Evolutionary conservation across 2,888 invertebrate genomes (phyloP).

Genomic region (Prionchulus punctatus): DNA sequence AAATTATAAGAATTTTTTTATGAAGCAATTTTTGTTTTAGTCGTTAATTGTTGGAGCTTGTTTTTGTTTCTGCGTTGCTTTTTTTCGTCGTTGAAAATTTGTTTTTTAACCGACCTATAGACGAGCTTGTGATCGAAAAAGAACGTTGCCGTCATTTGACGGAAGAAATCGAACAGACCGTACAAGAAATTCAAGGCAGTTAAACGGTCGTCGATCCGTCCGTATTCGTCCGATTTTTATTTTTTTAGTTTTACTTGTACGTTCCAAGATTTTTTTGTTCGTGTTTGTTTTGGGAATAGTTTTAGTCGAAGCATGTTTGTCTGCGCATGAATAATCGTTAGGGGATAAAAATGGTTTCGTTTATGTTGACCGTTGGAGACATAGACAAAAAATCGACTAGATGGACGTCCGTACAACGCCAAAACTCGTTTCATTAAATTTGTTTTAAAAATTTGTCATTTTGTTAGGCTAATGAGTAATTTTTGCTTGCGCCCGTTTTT

Average conservation of each 20-base stretch:
- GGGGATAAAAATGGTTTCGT: no score
- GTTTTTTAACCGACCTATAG: slow-evolving; percentile 30
- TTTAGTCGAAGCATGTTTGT: not conserved
- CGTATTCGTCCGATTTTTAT: not conserved
- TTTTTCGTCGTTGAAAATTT: not conserved
- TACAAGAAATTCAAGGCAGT: slow-evolving; percentile 32
- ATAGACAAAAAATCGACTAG: no score
- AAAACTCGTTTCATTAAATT: no score
- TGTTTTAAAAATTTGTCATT: no score
- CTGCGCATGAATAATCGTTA: not conserved
- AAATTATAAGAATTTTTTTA: no score
- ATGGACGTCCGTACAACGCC: no score
- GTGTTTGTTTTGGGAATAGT: not conserved
- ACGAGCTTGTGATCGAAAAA: slow-evolving; percentile 34
- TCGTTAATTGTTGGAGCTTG: not conserved
- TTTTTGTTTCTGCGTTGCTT: not conserved
- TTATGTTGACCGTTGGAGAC: no score
- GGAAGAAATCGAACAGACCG: slow-evolving; percentile 33
- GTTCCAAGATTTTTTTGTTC: not conserved
- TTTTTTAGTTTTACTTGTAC: not conserved
- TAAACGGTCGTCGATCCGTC: not conserved
- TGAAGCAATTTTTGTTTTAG: no score
- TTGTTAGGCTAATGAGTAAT: no score
- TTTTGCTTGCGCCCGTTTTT: not conserved
- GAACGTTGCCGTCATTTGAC: slow-evolving; percentile 32